phyloP scores from a whole-genome alignment of 1,140 invertebrate species.

The Telenomus remus region DNA sequence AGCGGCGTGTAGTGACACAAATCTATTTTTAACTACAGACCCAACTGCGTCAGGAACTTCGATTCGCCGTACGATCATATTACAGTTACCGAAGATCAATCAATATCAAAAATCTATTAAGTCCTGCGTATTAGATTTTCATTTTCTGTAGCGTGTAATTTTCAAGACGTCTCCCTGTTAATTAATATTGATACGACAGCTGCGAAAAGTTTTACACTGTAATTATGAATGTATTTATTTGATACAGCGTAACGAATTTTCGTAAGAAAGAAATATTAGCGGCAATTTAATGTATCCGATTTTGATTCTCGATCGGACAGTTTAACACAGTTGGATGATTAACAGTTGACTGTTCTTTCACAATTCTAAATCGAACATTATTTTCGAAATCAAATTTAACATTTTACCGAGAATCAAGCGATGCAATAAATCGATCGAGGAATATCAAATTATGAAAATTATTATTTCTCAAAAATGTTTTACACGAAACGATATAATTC shows the following conservation, averaged over 20 bases:
- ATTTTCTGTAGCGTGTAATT: constrained; percentile 43
- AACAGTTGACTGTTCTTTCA: no score
- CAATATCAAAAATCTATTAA: constrained; percentile 49
- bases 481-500: no score
- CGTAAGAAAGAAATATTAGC: no score
- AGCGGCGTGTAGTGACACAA: constrained; percentile 15
- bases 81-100: constrained; percentile 41
- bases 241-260: constrained; percentile 8
- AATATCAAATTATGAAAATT: no score
- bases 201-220: constrained; percentile 31
- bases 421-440: no score
- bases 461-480: no score
- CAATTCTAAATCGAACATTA: no score
- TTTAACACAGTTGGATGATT: no score
- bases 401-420: no score
- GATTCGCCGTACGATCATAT: constrained; percentile 21
- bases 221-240: constrained; percentile 20
- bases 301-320: no score
- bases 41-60: constrained; percentile 16
- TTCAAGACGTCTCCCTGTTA: constrained; percentile 20
- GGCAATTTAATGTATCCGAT: no score
- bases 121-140: constrained; percentile 43
- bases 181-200: constrained; percentile 47
- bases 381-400: no score
- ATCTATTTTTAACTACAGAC: constrained; percentile 35